These are phyloP conservation scores for Protobothrops flavoviridis DNA, from an alignment of 2,113 vertebrate species.

Conservation along the genomic window DNA sequence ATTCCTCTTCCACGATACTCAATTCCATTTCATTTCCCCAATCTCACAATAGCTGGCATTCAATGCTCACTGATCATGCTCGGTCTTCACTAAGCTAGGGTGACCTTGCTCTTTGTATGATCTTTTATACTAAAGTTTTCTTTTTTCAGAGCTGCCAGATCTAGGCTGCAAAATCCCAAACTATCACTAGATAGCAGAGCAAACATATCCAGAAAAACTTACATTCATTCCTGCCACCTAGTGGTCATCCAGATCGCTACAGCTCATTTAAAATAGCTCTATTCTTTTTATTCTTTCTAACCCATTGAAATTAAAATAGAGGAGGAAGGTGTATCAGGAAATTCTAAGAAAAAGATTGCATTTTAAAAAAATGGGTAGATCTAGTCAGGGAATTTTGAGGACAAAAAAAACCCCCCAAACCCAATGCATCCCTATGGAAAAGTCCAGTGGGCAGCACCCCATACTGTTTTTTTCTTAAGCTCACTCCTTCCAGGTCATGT, in stretches of 20 bases:
- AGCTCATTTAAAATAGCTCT: not conserved
- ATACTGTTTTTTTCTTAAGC: not conserved
- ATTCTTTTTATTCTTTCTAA: not conserved
- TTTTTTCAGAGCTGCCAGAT: not conserved
- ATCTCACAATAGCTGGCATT: no score
- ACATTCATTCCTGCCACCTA: not conserved
- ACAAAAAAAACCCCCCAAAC: not conserved
- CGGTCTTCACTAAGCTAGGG: not conserved
- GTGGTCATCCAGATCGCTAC: not conserved
- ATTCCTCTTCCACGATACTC: not conserved
- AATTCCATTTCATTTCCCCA: not conserved
- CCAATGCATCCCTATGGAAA: not conserved
- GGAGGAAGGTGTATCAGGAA: not conserved
- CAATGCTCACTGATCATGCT: not conserved
- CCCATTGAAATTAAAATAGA: not conserved
- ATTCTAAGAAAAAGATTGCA: not conserved
- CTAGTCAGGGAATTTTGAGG: not conserved
- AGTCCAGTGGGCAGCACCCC: not conserved
- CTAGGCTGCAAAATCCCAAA: not conserved
- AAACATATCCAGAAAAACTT: not conserved
- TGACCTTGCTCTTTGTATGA: not conserved
- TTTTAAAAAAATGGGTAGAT: not conserved
- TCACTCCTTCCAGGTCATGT: not conserved
- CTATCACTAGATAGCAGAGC: not conserved
- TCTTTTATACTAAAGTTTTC: not conserved